Base-by-base conservation (phyloP, 2,113 vertebrate genomes). In the Hippocampus abdominalis region DNA sequence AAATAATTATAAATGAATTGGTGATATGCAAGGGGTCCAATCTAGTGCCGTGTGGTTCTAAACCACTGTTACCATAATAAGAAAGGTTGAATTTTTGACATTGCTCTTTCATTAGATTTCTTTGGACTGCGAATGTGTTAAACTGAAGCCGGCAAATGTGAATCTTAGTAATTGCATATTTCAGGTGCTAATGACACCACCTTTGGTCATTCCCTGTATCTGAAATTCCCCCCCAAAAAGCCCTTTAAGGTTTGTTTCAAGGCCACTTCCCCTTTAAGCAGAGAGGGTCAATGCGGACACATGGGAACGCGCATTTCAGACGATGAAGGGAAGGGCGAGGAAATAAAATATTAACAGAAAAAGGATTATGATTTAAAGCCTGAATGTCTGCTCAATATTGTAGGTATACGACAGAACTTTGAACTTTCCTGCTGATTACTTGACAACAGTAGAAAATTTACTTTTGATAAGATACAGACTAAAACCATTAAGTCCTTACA, bases 341-440 rank as follows among this genome's bases (percentile, higher is more conserved):
- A 75, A 80, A 90, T 88, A 75, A 89, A 89, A 89, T 49, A 87
- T 87, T 89, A 84, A 90, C 88, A 77, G 72, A 66, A 4, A 54
- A 66, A 70, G 64, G 82, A 87, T 71, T 73, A 79, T 68, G 71
- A 71, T 51, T 68, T 78, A 76, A 70, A 84, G 77, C 13, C n/a
- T 46, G 23, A 84, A 82, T 71, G 32, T 62, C 46, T 71, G 27
- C 63, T 74, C 60, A 74, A 66, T 76, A 83, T 71, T 77, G 59
- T 71, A 72, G 80, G 74, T 77, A 78, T 76, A 84, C 67, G 77
- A 73, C 62, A 77, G 89, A 71, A 86, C 87, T 87, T 90, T 90
- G 87, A 84, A 85, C 86, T 70, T 65, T 76, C 21, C 63, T 54
- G 73, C 39, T 71, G 82, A 88, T 85, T 81, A 69, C 63, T 72